Conservation (phyloP, 2,888 invertebrate species). For the Microctonus hyperodae region DNA sequence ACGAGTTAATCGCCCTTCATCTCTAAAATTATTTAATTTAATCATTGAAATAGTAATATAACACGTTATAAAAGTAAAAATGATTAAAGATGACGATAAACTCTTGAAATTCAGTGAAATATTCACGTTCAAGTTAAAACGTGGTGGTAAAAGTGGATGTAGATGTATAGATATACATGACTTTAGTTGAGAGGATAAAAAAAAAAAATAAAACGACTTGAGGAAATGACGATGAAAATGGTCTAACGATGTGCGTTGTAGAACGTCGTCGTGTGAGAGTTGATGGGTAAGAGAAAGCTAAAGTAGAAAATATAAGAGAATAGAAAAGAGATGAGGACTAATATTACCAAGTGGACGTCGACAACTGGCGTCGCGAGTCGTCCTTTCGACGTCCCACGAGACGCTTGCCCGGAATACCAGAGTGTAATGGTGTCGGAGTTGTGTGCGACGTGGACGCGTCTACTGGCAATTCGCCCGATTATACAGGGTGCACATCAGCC, state of each 20-base stretch:
- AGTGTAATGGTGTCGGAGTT: constrained; percentile 58
- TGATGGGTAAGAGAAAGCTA: constrained; percentile 30
- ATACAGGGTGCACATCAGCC: constrained; percentile 39
- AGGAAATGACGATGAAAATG: constrained; percentile 45
- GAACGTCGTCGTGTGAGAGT: constrained; percentile 28
- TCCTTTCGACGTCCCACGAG: constrained; percentile 38
- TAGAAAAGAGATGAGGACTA: constrained; percentile 42
- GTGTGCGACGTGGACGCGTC: constrained; percentile 44
- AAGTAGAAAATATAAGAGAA: constrained; percentile 23
- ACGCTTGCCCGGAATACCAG: constrained; percentile 53
- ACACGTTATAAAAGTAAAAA: no score
- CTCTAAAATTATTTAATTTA: no score
- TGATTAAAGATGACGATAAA: no score
- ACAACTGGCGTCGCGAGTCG: constrained; percentile 42
- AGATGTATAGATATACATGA: no score
- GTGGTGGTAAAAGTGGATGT: no score
- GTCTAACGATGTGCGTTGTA: constrained; percentile 54
- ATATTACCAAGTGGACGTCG: constrained; percentile 61
- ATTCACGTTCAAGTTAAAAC: no score
- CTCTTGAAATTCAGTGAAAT: no score
- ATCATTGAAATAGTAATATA: no score
- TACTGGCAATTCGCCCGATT: constrained; percentile 20
- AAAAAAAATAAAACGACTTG: constrained; percentile 21
- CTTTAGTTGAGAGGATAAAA: no score
- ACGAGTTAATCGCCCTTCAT: no score